Conservation (phyloP, 2,113 vertebrate species). For the Amblyopsis rosae region DNA sequence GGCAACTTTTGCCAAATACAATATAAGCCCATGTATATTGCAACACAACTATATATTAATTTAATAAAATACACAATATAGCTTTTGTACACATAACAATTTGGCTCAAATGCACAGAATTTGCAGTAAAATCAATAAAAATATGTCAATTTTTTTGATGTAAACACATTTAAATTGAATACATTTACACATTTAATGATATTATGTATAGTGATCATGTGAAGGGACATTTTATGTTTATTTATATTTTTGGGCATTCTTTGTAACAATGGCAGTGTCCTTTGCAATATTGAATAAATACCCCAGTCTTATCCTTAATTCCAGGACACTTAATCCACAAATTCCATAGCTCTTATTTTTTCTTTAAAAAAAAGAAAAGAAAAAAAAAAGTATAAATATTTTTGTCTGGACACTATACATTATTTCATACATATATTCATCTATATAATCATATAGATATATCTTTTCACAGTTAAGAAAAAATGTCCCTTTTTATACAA, state of each 20-base stretch:
- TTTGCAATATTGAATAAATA: constrained; percentile 73
- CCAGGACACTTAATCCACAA: constrained; percentile 64
- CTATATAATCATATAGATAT: constrained; percentile 77
- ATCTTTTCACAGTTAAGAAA: constrained; percentile 81
- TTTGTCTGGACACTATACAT: constrained; percentile 80
- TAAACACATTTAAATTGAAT: constrained; percentile 99
- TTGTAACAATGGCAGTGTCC: constrained; percentile 92
- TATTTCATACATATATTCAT: constrained; percentile 77
- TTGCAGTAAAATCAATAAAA: constrained; percentile 99
- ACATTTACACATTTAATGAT: constrained; percentile 99
- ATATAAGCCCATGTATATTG: constrained; percentile 99
- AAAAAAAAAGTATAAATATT: constrained; percentile 81
- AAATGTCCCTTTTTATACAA: constrained; percentile 82
- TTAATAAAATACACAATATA: constrained; percentile 99
- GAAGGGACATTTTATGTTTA: constrained; percentile 89
- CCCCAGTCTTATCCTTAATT: constrained; percentile 45
- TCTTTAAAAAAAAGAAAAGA: constrained; percentile 76
- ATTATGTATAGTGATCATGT: constrained; percentile 88
- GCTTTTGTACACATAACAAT: constrained; percentile 99
- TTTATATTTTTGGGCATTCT: constrained; percentile 71
- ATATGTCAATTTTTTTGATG: constrained; percentile 94
- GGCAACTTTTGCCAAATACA: constrained; percentile 99
- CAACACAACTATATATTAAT: constrained; percentile 99
- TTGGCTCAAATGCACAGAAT: constrained; percentile 99
- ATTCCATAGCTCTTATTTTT: constrained; percentile 54